Base-by-base conservation (phyloP, 1,140 invertebrate species). In the Xylocopa sonorina region DNA sequence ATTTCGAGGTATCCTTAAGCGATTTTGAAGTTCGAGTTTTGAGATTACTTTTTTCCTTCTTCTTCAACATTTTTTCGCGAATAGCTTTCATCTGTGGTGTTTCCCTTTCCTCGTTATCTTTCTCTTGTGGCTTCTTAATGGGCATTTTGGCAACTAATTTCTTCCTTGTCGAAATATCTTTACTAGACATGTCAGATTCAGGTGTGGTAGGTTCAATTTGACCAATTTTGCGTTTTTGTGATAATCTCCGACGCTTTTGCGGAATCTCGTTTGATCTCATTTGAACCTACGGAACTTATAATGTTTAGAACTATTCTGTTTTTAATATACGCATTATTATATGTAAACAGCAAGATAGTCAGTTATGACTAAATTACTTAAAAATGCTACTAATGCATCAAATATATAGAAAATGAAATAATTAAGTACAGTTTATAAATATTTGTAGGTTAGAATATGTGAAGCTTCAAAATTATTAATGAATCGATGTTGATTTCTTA, bases 1-100 rank as follows among this genome's bases (percentile, higher is more conserved):
- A 55, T 50, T 21, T 81, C 21, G 4, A 2, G 41, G 12, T 27
- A n/a, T 68, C 21, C n/a, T 77, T 77, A 7, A 46, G 7, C 43
- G 24, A 38, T 43, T 60, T 69, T 24, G 32, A 18, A 46, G 4
- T 76, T 12, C 7, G 34, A 3, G 5, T n/a, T 32, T 67, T 76
- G 27, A 5, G 0, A 4, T 10, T 53, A 38, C 24, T 27, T 21
- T 60, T 57, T 62, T 48, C 51, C 0, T 60, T 85, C 10, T 75
- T 87, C 7, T 82, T 66, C 9, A 68, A 41, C 3, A 87, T 79
- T 58, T 87, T 88, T 34, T 86, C 71, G 64, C 82, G 62, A 51
- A 90, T 32, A 10, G 38, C 55, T 62, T 55, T 76, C 87, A 89
- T 89, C 55, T 90, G 89, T 0, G 90, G 87, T 2, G 89, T 90